Percentiles rank a stretch among this genome's conserved stretches.
These are phyloP conservation scores for Hydrotaea cyrtoneurina DNA, from an alignment of 2,888 invertebrate genomes.

Conservation along the genomic window DNA sequence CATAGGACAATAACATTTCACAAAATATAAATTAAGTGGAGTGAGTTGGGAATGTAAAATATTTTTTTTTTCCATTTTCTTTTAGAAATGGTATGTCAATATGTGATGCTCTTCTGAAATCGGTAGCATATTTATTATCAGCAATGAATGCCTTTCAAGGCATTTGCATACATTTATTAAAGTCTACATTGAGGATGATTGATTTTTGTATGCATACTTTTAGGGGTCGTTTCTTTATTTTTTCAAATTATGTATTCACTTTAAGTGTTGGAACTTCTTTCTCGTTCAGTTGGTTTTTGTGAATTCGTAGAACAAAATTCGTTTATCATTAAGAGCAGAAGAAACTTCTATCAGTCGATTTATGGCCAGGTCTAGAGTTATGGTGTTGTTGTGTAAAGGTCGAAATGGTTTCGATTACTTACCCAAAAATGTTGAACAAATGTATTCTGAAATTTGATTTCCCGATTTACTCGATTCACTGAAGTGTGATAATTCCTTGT, in stretches of 20 bases:
- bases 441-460: constrained; percentile 99
- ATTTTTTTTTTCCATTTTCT: neutral
- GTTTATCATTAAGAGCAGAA: neutral
- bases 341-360: neutral
- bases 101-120: constrained; percentile 26
- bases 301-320: neutral
- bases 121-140: constrained; percentile 24
- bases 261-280: neutral
- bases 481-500: constrained; percentile 99
- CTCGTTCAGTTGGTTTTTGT: neutral
- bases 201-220: constrained; percentile 22
- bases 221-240: neutral
- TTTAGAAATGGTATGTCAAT: constrained; percentile 12
- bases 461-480: constrained; percentile 99
- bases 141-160: constrained; percentile 19
- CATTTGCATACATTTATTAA: constrained; percentile 54
- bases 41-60: neutral
- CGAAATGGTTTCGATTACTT: constrained; percentile 81
- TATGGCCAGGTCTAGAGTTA: neutral
- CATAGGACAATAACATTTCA: neutral
- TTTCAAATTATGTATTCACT: constrained; percentile 3
- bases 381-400: no score
- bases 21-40: neutral
- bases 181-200: constrained; percentile 41
- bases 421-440: constrained; percentile 99